Evolutionary conservation across 2,888 invertebrate species (phyloP).

Genomic region (Antheraea assamensis): DNA sequence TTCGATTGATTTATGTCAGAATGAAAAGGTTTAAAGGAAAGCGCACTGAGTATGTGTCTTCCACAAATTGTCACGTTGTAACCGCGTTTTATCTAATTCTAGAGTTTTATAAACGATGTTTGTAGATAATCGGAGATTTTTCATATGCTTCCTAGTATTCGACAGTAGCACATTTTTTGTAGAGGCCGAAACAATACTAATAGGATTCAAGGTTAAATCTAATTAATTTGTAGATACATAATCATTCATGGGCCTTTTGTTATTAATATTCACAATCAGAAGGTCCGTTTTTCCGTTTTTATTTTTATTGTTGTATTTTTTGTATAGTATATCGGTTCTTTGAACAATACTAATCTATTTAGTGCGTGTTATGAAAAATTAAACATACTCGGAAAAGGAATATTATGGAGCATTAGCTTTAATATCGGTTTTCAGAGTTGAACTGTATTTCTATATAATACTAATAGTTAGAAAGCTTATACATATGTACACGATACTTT

Average conservation of each 20-base stretch:
- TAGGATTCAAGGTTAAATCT: neutral
- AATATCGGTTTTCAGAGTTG: neutral
- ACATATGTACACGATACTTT: too few species aligned
- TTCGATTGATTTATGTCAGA: too few species aligned
- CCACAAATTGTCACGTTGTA: too few species aligned
- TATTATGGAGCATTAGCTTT: neutral
- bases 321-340: neutral
- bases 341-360: slow-evolving; percentile 5
- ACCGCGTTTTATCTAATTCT: too few species aligned
- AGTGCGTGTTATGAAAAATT: neutral
- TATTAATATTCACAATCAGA: neutral
- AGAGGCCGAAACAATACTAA: neutral
- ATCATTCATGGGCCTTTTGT: neutral
- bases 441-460: neutral
- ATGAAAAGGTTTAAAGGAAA: too few species aligned
- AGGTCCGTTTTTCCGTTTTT: neutral
- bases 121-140: too few species aligned
- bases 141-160: too few species aligned
- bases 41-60: too few species aligned
- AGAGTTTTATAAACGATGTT: too few species aligned
- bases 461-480: neutral
- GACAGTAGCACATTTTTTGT: too few species aligned
- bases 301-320: neutral
- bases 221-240: neutral
- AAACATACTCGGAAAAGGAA: neutral